These are phyloP conservation scores for Sus cebifrons DNA, from an alignment of 2,797 vertebrate genomes.

Conservation along the genomic window DNA sequence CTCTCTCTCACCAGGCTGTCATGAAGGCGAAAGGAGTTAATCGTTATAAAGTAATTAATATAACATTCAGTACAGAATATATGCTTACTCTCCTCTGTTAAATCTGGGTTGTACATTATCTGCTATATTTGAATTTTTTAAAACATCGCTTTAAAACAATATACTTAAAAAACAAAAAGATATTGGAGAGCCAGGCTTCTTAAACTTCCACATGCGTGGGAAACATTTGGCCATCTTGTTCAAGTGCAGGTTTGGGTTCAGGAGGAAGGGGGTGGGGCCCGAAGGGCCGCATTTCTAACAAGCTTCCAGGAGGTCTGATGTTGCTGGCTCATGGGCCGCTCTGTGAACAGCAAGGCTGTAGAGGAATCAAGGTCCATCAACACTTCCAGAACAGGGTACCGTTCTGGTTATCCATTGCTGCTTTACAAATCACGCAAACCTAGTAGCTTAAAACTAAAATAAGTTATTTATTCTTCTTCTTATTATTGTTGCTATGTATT, in stretches of 20 bases:
- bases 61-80: not conserved
- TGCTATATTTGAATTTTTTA: constrained; percentile 36
- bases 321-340: not conserved
- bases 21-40: not conserved
- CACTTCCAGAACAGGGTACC: not conserved
- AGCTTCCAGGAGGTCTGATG: not conserved
- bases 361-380: not conserved
- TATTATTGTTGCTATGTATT: too few species aligned
- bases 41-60: not conserved
- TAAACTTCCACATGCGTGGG: not conserved
- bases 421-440: not conserved
- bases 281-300: not conserved
- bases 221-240: not conserved
- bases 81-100: not conserved
- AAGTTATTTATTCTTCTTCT: too few species aligned
- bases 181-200: not conserved
- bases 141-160: constrained; percentile 35
- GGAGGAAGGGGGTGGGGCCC: not conserved
- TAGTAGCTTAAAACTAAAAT: not conserved
- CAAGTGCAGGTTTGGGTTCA: not conserved
- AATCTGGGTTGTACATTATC: not conserved
- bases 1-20: not conserved
- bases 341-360: not conserved
- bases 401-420: not conserved
- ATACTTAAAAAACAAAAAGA: not conserved